Evolutionary conservation across 2,888 invertebrate species (phyloP).

Genomic region (Stratiomys singularior): DNA sequence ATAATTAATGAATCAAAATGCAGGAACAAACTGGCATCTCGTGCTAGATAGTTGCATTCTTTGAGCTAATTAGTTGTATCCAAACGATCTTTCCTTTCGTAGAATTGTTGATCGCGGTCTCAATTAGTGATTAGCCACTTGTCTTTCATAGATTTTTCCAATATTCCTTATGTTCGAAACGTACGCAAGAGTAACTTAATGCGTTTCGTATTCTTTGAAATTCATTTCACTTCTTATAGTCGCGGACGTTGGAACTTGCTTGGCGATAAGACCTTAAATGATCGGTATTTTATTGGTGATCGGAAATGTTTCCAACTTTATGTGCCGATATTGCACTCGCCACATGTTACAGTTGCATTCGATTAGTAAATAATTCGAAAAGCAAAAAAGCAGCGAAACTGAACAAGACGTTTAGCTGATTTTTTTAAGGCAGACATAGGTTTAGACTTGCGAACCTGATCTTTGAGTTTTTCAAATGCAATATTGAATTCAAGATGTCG

Average conservation of each 20-base stretch:
- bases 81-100: background rate
- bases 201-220: constrained; percentile 10
- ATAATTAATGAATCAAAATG: too few relatives aligned
- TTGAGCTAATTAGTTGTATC: too few relatives aligned
- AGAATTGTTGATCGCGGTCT: background rate
- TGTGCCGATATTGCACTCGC: background rate
- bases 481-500: constrained; percentile 42
- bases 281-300: constrained; percentile 8
- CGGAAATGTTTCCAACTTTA: constrained; percentile 33
- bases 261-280: constrained; percentile 18
- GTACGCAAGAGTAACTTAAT: constrained; percentile 10
- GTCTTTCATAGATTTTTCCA: constrained; percentile 19
- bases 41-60: too few relatives aligned
- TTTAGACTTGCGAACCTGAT: constrained; percentile 20
- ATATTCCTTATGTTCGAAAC: background rate
- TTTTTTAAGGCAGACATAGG: constrained; percentile 2
- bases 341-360: constrained; percentile 8
- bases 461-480: constrained; percentile 37
- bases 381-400: background rate
- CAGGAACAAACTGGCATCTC: too few relatives aligned
- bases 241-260: constrained; percentile 2
- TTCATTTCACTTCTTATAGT: constrained; percentile 14
- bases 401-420: background rate
- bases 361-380: constrained; percentile 32
- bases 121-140: constrained; percentile 31